phyloP scores from a whole-genome alignment of 2,888 invertebrate genomes.

The Dolichomitus sp. region DNA sequence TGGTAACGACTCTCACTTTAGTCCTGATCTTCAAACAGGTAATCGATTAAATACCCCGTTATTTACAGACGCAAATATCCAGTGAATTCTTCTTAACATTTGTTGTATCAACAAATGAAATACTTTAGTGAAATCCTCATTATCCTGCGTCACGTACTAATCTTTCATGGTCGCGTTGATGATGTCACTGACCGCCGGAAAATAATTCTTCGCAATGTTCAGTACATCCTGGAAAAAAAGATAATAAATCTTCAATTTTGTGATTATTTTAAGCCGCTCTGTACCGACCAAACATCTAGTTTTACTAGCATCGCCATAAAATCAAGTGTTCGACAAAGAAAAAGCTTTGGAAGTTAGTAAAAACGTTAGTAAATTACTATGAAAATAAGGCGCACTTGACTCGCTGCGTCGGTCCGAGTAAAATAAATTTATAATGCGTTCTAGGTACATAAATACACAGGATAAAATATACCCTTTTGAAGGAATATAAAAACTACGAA shows the following conservation, averaged over 20 bases:
- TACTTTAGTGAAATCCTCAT: background rate
- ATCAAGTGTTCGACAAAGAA: too few species aligned
- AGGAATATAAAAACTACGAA: too few species aligned
- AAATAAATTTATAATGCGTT: too few species aligned
- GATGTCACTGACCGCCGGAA: slow-evolving; percentile 72
- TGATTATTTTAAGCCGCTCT: background rate
- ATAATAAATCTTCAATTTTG: background rate
- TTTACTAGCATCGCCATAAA: too few species aligned
- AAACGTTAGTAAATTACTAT: too few species aligned
- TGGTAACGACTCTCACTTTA: background rate
- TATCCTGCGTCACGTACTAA: background rate
- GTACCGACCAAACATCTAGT: too few species aligned
- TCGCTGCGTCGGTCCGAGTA: too few species aligned
- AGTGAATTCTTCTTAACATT: background rate
- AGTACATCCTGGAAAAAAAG: slow-evolving; percentile 67
- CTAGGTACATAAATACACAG: too few species aligned
- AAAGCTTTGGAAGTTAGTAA: too few species aligned
- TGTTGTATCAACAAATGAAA: background rate
- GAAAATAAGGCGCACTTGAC: too few species aligned
- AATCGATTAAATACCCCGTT: background rate
- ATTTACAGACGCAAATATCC: background rate
- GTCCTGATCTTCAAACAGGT: background rate
- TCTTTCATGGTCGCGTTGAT: slow-evolving; percentile 53
- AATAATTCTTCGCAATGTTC: slow-evolving; percentile 71
- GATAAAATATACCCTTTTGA: too few species aligned